Evolutionary conservation across 2,797 vertebrate genomes (phyloP).

Genomic region (Eremophila alpestris): DNA sequence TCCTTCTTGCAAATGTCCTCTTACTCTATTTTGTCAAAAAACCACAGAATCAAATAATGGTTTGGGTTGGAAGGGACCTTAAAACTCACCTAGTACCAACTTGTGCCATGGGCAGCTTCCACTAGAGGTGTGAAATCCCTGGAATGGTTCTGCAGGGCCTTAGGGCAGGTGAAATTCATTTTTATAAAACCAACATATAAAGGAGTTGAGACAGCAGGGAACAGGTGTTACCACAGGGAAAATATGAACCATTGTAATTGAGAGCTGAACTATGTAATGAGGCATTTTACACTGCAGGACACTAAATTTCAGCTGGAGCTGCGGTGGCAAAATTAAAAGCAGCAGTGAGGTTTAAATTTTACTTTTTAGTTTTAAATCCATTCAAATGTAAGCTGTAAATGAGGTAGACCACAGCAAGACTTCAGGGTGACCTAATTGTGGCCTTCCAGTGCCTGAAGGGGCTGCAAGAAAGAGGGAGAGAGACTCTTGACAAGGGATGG

Average conservation of each 20-base stretch:
- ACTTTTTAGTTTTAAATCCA: not conserved
- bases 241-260: not conserved
- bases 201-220: not conserved
- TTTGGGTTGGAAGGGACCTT: not conserved
- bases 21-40: not conserved
- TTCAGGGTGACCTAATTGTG: not conserved
- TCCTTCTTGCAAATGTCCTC: not conserved
- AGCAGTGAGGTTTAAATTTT: not conserved
- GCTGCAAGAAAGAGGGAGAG: not conserved
- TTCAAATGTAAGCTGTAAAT: not conserved
- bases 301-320: not conserved
- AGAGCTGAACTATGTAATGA: not conserved
- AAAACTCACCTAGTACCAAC: not conserved
- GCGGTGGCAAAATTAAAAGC: not conserved
- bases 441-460: not conserved
- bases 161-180: not conserved
- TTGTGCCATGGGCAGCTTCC: not conserved
- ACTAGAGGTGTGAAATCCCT: not conserved
- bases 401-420: not conserved
- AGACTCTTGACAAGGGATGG: not conserved
- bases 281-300: not conserved
- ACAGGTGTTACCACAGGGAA: not conserved
- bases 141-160: not conserved
- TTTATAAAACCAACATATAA: rapidly evolving
- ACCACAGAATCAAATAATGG: too few relatives aligned